A percentile compares a stretch with the other conserved stretches of the same genome.
phyloP scores from a whole-genome alignment of 2,797 vertebrate species.

The Tamandua tetradactyla region DNA sequence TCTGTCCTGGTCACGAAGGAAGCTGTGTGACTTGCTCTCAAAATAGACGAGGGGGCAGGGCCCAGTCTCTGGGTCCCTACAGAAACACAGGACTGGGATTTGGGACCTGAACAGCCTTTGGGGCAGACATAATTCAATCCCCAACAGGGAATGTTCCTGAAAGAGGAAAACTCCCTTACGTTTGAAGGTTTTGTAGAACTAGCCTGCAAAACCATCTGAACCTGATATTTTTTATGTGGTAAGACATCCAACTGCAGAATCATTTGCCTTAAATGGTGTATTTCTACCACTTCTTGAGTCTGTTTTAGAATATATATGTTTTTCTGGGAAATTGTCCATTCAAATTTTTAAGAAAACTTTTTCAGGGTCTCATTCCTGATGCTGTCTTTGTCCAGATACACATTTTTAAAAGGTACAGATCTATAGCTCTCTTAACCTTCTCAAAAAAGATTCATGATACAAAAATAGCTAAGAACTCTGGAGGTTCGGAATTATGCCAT shows the following conservation, averaged over 20 bases:
- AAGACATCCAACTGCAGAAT: background rate
- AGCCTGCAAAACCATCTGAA: background rate
- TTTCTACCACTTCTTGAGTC: background rate
- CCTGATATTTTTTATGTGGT: background rate
- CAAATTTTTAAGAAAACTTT: background rate
- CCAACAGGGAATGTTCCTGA: background rate
- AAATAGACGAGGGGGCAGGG: too few relatives aligned
- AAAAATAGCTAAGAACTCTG: background rate
- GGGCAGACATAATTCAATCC: too few relatives aligned
- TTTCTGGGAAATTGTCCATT: background rate
- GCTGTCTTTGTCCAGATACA: background rate
- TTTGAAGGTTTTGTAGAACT: background rate
- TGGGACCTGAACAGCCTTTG: too few relatives aligned
- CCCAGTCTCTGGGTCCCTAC: too few relatives aligned
- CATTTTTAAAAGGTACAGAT: background rate
- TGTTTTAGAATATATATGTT: background rate
- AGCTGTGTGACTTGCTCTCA: too few relatives aligned
- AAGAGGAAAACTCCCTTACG: background rate
- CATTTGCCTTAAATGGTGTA: background rate
- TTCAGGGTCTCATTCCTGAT: background rate
- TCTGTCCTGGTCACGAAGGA: too few relatives aligned
- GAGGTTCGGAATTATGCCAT: too few relatives aligned
- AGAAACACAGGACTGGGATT: too few relatives aligned
- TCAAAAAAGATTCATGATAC: background rate
- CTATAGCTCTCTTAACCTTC: background rate